These are phyloP conservation scores for Okamejei kenojei DNA, from an alignment of 2,797 vertebrate species.

Conservation along the genomic window DNA sequence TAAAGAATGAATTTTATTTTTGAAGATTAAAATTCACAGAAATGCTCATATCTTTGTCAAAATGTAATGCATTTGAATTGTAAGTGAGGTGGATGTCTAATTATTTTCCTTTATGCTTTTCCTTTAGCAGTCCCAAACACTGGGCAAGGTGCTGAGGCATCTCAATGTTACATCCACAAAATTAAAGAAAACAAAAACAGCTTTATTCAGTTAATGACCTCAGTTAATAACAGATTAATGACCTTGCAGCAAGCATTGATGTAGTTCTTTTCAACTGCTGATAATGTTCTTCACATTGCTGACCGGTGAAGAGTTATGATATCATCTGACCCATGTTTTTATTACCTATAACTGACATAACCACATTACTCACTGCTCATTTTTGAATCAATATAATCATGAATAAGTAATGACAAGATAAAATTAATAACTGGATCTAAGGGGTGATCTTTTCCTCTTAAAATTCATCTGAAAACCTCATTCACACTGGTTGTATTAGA, in stretches of 20 bases:
- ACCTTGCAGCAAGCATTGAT: background rate
- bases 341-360: background rate
- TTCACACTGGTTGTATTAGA: background rate
- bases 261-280: background rate
- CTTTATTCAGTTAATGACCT: background rate
- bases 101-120: background rate
- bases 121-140: background rate
- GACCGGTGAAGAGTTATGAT: background rate
- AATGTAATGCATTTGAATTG: background rate
- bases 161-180: background rate
- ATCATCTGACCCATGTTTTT: background rate
- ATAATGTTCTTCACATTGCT: background rate
- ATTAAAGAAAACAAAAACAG: background rate
- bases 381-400: background rate
- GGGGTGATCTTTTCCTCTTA: background rate
- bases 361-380: background rate
- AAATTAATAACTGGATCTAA: background rate
- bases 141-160: background rate
- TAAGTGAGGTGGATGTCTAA: slow-evolving; percentile 4
- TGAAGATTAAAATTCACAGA: background rate
- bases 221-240: background rate
- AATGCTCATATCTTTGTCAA: background rate
- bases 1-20: background rate
- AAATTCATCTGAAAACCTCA: background rate
- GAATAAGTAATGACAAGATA: background rate